Conservation (phyloP, 2,888 invertebrate species). For the Leuctra nigra region DNA sequence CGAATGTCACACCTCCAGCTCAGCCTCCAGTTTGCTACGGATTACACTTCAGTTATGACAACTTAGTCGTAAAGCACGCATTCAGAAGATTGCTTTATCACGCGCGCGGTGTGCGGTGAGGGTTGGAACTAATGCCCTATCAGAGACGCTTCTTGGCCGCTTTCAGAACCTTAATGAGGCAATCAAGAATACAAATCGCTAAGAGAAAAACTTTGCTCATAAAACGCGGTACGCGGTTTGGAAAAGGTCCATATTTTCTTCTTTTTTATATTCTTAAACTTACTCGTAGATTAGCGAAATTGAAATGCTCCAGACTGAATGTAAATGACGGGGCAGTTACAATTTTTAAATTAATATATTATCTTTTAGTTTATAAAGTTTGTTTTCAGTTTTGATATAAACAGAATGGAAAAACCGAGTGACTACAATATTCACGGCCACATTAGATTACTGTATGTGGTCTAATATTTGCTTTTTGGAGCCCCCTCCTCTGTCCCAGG, state of each 20-base stretch:
- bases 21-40: too few species aligned
- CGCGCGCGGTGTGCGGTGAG: not conserved
- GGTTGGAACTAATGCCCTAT: constrained; percentile 1
- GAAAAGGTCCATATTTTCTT: constrained; percentile 4
- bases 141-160: not conserved
- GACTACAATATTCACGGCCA: too few species aligned
- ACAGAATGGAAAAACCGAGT: too few species aligned
- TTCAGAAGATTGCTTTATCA: not conserved
- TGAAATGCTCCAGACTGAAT: not conserved
- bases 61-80: not conserved
- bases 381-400: too few species aligned
- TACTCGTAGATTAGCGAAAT: not conserved
- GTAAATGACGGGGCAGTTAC: not conserved
- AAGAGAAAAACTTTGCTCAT: constrained; percentile 6
- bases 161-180: constrained; percentile 5
- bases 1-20: too few species aligned
- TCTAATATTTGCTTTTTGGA: too few species aligned
- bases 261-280: not conserved
- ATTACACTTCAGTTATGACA: not conserved
- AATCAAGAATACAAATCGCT: constrained; percentile 6
- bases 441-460: too few species aligned
- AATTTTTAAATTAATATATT: not conserved
- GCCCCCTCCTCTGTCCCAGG: too few species aligned
- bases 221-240: not conserved
- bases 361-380: too few species aligned